Conservation (phyloP, 2,888 invertebrate species). For the Leptura quadrifasciata region DNA sequence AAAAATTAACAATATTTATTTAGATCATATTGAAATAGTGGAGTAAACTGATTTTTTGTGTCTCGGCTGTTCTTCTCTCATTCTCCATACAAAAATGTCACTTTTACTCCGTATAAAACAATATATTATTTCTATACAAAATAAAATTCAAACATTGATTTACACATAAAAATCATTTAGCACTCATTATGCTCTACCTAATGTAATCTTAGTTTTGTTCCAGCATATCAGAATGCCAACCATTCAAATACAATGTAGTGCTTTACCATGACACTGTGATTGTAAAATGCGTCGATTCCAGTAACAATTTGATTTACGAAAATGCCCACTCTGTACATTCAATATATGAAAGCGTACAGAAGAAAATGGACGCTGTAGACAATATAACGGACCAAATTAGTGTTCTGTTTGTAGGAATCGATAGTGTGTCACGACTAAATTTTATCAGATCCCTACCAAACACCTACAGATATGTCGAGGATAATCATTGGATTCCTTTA, state of each 20-base stretch:
- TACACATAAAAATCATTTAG: too few relatives aligned
- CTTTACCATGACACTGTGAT: slow-evolving; percentile 8
- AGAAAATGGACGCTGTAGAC: not conserved
- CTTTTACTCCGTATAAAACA: too few relatives aligned
- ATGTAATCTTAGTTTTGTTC: not conserved
- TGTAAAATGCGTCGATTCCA: not conserved
- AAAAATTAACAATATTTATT: too few relatives aligned
- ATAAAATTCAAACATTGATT: too few relatives aligned
- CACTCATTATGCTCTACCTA: not conserved
- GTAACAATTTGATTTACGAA: not conserved
- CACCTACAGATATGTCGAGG: slow-evolving; percentile 78
- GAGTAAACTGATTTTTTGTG: too few relatives aligned
- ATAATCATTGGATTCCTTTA: slow-evolving; percentile 83
- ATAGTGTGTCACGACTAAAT: slow-evolving; percentile 90
- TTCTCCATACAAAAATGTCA: too few relatives aligned
- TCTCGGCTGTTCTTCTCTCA: too few relatives aligned
- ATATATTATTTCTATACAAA: too few relatives aligned
- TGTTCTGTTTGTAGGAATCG: slow-evolving; percentile 88
- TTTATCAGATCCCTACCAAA: slow-evolving; percentile 89
- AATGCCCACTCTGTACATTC: not conserved
- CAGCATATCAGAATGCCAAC: not conserved
- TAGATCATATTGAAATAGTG: too few relatives aligned
- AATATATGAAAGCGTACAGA: not conserved
- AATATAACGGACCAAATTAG: slow-evolving; percentile 73
- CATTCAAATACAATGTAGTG: not conserved